Conservation (phyloP, 2,113 vertebrate genomes). For the Panthera uncia region DNA sequence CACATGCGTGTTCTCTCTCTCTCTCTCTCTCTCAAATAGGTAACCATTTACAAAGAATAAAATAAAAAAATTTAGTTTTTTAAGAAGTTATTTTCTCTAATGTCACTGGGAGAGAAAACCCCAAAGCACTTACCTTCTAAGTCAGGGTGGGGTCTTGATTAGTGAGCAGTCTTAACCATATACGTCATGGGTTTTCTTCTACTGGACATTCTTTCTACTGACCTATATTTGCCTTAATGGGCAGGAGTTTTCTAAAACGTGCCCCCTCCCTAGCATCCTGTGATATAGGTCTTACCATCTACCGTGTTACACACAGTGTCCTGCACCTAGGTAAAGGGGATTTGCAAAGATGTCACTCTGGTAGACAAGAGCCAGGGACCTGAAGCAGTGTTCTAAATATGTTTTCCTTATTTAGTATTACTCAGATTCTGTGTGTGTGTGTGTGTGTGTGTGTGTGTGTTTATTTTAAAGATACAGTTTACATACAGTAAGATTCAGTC, state of each 20-base stretch:
- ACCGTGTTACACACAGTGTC: neutral
- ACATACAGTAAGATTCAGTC: neutral
- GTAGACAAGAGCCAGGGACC: neutral
- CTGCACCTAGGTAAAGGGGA: neutral
- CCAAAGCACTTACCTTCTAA: neutral
- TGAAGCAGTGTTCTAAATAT: neutral
- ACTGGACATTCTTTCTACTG: neutral
- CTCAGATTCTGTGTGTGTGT: neutral
- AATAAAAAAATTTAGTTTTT: no score
- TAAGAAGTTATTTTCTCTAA: neutral
- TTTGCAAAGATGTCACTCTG: neutral
- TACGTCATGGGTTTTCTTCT: neutral
- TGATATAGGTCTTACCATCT: neutral
- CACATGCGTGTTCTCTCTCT: no score
- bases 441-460: neutral
- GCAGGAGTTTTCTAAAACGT: neutral
- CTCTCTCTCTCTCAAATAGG: no score
- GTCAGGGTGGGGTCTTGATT: neutral
- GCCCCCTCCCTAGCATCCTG: neutral
- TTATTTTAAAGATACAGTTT: slow-evolving; percentile 19
- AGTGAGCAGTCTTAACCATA: neutral
- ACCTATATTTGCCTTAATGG: neutral
- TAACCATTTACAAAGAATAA: no score
- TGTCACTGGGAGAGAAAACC: neutral
- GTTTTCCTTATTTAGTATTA: neutral